Base-by-base conservation (phyloP, 2,888 invertebrate species). In the Plagodis dolabraria region DNA sequence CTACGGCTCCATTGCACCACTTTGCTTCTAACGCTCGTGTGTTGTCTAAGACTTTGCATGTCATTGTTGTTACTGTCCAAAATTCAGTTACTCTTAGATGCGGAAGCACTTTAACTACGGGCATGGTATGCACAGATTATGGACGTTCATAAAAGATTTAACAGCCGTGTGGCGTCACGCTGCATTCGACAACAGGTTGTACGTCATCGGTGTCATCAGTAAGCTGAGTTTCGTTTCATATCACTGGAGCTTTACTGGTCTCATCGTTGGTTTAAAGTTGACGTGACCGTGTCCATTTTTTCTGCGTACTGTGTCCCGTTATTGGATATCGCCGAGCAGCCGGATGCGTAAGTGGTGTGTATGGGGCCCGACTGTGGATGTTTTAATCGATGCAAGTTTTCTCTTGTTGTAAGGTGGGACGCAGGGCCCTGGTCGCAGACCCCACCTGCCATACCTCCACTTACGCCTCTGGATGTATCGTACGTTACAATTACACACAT, bases 401-500 rank as follows among this genome's bases (percentile, higher is more conserved):
- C 85, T 91, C 86, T 87, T 92, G 89, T 91, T 87, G 87, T 85
- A 93, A 93, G 93, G 93, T 93, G 92, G 93, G 83, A 86, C 83
- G 88, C 92, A 87, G 91, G 91, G 91, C 80, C 91, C 92, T 83
- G 91, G 93, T 85, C 89, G 93, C 70, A 83, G 93, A 83, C 93
- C 93, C 87, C 93, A 93, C 87, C 92, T 93, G 92, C 93, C 93
- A 82, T 93, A 92, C 82, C 92, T 93, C 87, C 93, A 93, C 92
- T 93, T 93, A 88, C 93, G 93, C 88, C 90, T 93, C 89, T 93
- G 93, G 93, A 93, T 93, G 93, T 92, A 93, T 92, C 93, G 93
- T 93, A 93, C 87, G 93, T 93, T 80, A 80, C 78, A 77, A 80
- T 22, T 22, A 22, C 22, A 66, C 68, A 70, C 68, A 76, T 75